phyloP scores from a whole-genome alignment of 2,797 vertebrate genomes.

The Lepus townsendii region DNA sequence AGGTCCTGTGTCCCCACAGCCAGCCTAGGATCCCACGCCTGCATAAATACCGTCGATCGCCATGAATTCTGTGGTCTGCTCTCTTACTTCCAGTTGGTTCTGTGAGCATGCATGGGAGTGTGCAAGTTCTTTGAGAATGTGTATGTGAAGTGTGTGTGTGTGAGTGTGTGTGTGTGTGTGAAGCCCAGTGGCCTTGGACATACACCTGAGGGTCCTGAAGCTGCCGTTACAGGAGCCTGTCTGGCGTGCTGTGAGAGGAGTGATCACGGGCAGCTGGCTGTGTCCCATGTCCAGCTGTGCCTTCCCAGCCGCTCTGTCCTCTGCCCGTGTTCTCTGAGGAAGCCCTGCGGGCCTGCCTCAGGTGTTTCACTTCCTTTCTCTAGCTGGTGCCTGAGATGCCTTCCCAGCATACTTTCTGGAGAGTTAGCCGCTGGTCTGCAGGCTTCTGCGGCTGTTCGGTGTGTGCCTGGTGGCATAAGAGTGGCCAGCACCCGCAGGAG shows the following conservation, averaged over 20 bases:
- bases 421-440: background rate
- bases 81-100: too few relatives aligned
- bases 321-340: background rate
- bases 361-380: background rate
- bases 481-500: background rate
- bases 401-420: background rate
- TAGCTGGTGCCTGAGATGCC: too few relatives aligned
- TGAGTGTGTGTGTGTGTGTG: background rate
- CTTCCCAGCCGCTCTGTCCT: background rate
- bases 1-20: too few relatives aligned
- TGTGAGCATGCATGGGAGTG: too few relatives aligned
- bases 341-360: fast-evolving
- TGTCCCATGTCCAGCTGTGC: fast-evolving
- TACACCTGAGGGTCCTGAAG: background rate
- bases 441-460: background rate
- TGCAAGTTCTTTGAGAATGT: too few relatives aligned
- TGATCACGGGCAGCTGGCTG: background rate
- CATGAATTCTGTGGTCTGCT: too few relatives aligned
- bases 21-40: too few relatives aligned
- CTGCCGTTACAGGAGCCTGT: background rate
- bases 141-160: background rate
- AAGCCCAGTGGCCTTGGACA: background rate
- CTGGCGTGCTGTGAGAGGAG: background rate
- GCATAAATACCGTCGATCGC: too few relatives aligned
- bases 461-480: background rate